phyloP scores from a whole-genome alignment of 2,888 invertebrate genomes.

The Caenorhabditis becei region DNA sequence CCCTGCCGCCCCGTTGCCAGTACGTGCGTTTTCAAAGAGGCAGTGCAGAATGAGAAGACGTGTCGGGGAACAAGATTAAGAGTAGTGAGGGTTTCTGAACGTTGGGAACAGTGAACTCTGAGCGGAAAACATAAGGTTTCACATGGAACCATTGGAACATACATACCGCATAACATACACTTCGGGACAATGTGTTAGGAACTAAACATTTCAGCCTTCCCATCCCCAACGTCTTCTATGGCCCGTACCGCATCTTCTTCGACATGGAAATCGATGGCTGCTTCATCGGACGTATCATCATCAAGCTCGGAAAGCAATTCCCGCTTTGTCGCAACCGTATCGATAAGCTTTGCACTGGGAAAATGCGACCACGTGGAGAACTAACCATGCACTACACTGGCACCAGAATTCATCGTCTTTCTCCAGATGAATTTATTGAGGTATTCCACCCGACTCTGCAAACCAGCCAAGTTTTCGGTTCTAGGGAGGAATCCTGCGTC shows the following conservation, averaged over 20 bases:
- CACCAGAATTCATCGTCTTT: conserved; percentile 17
- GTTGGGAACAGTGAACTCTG: too few species aligned
- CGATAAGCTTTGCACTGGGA: conserved; percentile 3
- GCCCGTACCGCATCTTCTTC: conserved; percentile 32
- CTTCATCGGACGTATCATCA: conserved; percentile 27
- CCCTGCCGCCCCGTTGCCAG: neutral
- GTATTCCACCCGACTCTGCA: neutral
- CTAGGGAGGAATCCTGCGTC: conserved; percentile 34
- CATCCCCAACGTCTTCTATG: neutral
- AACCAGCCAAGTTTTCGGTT: neutral
- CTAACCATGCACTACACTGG: conserved; percentile 16
- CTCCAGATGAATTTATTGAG: conserved; percentile 4
- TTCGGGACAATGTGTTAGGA: too few species aligned
- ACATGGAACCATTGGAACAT: too few species aligned
- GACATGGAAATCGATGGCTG: conserved; percentile 11
- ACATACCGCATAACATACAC: too few species aligned
- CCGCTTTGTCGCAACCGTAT: neutral
- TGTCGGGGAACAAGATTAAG: neutral
- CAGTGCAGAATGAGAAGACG: neutral
- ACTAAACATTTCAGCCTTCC: conserved; percentile 20
- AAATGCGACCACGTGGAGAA: neutral
- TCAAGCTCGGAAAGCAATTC: neutral
- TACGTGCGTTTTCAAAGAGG: neutral
- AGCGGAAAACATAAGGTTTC: too few species aligned
- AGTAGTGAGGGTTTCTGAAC: neutral